Evolutionary conservation across 1,140 invertebrate species (phyloP), one percentile per base, ranked within the genome.

Genomic region (Neodiprion pinetum): DNA sequence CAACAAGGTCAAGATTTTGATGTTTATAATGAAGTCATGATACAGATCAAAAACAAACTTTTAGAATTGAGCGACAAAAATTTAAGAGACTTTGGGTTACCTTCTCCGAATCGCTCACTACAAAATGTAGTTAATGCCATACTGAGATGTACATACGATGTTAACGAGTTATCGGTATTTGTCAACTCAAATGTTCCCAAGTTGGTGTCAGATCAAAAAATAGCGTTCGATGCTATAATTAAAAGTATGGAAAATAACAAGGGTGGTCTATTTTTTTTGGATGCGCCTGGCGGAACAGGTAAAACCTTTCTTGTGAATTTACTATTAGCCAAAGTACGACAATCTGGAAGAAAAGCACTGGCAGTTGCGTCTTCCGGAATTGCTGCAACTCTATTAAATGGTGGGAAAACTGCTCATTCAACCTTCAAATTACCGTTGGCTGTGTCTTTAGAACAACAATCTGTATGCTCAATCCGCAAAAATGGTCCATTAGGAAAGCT

Each of bases 21-120:
- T 10, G 14, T 53, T 53, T 9, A 81, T 28, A 86, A 86, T 76
- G 75, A 82, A 67, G 79, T 79, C 70, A 81, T 87, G 73, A 77
- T 86, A 70, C 70, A 74, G 70, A 80, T 86, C 75, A 83, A 88
- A 80, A 82, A 88, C 74, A 80, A 83, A 80, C 83, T 82, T 76
- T 80, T 80, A 47, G 73, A 75, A 67, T 83, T 87, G 65, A 70
- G 71, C 73, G 80, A 82, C 75, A 85, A 81, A 77, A 11, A 70
- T 74, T 80, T 87, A 76, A 23, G 79, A 12, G 75, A 77, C 71
- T 85, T 87, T 75, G 85, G 83, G 81, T 85, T 88, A 81, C 76
- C 80, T 77, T 72, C 84, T 71, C 83, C 83, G 21, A 80, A 86
- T 84, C 81, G 85, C 74, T 40, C 17, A 21, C 17, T 21, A 21